Evolutionary conservation across 2,797 vertebrate species (phyloP), one percentile per base, ranked within the genome.

Genomic region (Decapterus maruadsi): DNA sequence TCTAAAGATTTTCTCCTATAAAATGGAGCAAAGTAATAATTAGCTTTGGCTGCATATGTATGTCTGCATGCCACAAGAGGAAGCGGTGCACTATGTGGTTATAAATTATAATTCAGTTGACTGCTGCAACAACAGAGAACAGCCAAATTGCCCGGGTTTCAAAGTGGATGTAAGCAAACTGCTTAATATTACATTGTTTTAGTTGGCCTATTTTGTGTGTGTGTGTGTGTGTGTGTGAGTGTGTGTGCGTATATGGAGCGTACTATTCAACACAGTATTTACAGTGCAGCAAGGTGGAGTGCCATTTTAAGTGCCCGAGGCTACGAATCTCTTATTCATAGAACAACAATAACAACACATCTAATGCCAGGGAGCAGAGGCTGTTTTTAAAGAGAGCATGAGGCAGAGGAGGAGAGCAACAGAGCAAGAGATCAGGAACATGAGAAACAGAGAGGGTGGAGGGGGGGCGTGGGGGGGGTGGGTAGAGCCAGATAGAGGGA

Each of bases 261-360:
- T 55, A 5, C 66, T 67, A 53, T 63, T 66, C n/a, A 45, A 75
- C 80, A 66, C 34, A 67, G 68, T 67, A 76, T 82, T 87, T 85
- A 82, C 81, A 76, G 77, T 68, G 66, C 56, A 75, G 73, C n/a
- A 81, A 88, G 87, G 78, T 83, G 77, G 36, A 83, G 68, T 75
- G 81, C 65, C 48, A 59, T 77, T 82, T 22, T 60, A 58, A 80
- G 80, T 20, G 87, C 90, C 77, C 2, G 3, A 64, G 78, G 89
- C 83, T 31, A 77, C 65, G 63, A 55, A 80, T 88, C 60, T 89
- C 82, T 87, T 89, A 91, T 90, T 92, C 86, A 87, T 85, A 77
- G 68, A 80, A 78, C 77, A 83, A 86, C 85, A 90, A 89, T 86
- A 90, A 89, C 72, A 85, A 84, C 61, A 85, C 69, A 67, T 82